These are phyloP conservation scores for Netelia inedita DNA, from an alignment of 2,888 invertebrate species.

Conservation along the genomic window DNA sequence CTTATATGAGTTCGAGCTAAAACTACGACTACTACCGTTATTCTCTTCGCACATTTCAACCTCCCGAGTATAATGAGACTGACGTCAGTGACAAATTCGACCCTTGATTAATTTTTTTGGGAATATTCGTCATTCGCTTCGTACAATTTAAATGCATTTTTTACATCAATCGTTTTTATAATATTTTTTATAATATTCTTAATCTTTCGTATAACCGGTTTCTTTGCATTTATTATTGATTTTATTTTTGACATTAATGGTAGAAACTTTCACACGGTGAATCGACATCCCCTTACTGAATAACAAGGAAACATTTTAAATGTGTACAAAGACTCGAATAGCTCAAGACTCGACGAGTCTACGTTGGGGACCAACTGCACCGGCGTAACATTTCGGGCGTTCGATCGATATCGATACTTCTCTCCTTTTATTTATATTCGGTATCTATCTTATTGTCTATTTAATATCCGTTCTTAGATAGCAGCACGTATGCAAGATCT, in stretches of 20 bases:
- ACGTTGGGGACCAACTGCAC: background rate
- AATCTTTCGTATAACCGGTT: too few species aligned
- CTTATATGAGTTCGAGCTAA: slow-evolving; percentile 19
- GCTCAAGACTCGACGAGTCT: background rate
- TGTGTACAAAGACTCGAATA: background rate
- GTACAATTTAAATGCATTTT: background rate
- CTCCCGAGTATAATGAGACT: slow-evolving; percentile 36
- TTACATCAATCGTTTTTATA: background rate
- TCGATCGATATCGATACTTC: too few species aligned
- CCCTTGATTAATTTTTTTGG: background rate
- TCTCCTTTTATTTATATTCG: too few species aligned
- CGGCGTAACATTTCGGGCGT: too few species aligned
- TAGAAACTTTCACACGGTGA: too few species aligned
- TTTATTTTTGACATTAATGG: too few species aligned
- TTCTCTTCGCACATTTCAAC: background rate
- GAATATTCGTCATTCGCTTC: slow-evolving; percentile 8
- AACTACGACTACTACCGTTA: slow-evolving; percentile 1
- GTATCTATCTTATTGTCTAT: too few species aligned
- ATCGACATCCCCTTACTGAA: too few species aligned
- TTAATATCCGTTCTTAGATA: too few species aligned
- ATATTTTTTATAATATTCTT: background rate
- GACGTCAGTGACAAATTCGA: slow-evolving; percentile 26
- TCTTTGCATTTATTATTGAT: too few species aligned
- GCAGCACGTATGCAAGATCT: too few species aligned
- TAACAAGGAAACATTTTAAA: too few species aligned